A percentile compares a stretch with the other conserved stretches of the same genome.
These are phyloP conservation scores for Schizothorax lantsangensis DNA, from an alignment of 2,797 vertebrate species.

Conservation along the genomic window DNA sequence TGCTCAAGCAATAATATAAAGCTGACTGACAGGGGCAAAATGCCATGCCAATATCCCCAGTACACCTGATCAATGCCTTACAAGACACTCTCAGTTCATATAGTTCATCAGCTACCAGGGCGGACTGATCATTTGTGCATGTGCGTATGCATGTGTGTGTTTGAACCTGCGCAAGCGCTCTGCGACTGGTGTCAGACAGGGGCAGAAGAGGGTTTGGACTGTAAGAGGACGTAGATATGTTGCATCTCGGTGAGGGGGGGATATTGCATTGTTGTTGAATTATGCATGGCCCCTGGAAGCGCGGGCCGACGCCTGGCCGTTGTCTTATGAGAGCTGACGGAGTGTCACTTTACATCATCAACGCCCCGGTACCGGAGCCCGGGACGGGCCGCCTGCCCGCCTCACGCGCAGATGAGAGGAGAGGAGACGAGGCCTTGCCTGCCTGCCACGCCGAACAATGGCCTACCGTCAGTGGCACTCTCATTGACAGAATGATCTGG, in stretches of 20 bases:
- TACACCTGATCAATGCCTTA: constrained; percentile 45
- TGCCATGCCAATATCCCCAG: constrained; percentile 37
- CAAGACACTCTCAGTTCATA: constrained; percentile 54
- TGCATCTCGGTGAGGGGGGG: constrained; percentile 50
- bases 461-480: constrained; percentile 52
- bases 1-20: constrained; percentile 15
- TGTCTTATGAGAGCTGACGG: constrained; percentile 67
- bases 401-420: constrained; percentile 56
- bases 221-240: constrained; percentile 56
- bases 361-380: constrained; percentile 60
- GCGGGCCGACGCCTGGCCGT: constrained; percentile 61
- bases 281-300: constrained; percentile 62
- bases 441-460: constrained; percentile 59
- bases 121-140: constrained; percentile 48
- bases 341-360: constrained; percentile 67
- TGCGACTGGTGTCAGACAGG: constrained; percentile 52
- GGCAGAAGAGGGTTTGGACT: constrained; percentile 62
- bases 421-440: constrained; percentile 59
- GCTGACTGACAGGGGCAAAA: constrained; percentile 32
- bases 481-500: constrained; percentile 63
- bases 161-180: constrained; percentile 4
- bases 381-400: constrained; percentile 58
- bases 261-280: constrained; percentile 64
- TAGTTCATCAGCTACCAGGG: constrained; percentile 59
- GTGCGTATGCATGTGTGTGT: neutral